Conservation (phyloP, 2,113 vertebrate species). For the Hyla sarda region DNA sequence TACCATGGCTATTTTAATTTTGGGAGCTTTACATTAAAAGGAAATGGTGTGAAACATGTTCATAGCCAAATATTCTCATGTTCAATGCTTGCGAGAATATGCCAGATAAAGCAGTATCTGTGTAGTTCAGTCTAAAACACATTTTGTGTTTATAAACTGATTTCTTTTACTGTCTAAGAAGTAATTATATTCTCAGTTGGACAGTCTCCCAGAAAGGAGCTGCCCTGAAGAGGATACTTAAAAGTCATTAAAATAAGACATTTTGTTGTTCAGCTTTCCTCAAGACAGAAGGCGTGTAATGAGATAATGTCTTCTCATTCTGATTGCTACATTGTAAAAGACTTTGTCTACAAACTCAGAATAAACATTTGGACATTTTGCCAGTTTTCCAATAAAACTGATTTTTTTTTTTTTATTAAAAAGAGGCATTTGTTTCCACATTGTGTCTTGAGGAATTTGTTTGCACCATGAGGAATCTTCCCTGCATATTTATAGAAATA, state of each 20-base stretch:
- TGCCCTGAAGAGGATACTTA: conserved; percentile 19
- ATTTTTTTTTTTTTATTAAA: not conserved
- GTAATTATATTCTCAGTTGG: conserved; percentile 32
- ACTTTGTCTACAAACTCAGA: not conserved
- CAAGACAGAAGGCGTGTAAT: conserved; percentile 2
- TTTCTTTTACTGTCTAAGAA: not conserved
- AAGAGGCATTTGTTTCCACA: not conserved
- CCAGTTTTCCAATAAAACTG: not conserved
- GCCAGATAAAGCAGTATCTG: not conserved
- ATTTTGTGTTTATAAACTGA: conserved; percentile 12
- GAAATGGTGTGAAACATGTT: not conserved
- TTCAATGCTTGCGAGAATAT: not conserved
- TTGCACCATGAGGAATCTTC: not conserved
- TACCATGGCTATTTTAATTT: no score
- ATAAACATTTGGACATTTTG: conserved; percentile 7
- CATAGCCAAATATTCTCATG: not conserved
- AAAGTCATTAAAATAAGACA: conserved; percentile 27
- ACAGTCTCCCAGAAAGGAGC: conserved; percentile 20
- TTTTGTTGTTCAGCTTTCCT: not conserved
- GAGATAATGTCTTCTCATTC: not conserved
- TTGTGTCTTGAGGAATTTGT: not conserved
- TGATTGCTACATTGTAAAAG: conserved; percentile 9
- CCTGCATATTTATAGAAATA: not conserved
- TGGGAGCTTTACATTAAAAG: no score
- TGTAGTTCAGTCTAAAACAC: not conserved